Base-by-base conservation (phyloP, 1,140 invertebrate genomes). In the Homarus americanus region DNA sequence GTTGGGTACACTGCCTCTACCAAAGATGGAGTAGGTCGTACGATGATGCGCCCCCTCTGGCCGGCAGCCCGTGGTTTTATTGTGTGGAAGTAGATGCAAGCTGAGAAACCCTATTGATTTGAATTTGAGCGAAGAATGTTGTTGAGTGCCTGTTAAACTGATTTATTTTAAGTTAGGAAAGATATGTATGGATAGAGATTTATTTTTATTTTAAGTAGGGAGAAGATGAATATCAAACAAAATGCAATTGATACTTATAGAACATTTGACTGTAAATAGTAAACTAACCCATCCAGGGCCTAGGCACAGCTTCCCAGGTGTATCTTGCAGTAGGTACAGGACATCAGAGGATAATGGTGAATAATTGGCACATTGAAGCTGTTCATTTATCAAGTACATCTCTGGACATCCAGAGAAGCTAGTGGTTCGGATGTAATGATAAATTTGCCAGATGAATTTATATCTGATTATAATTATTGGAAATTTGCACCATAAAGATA, bases 201-300 rank as follows among this genome's bases (percentile, higher is more conserved):
- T 90, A 90, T 90, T 90, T 90, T 89, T 90, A 86, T 90, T 90
- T 90, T 90, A 90, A 90, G 88, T 90, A 90, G 88, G 80, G 80
- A 82, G 80, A 90, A 83, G 82, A 79, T 87, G 69, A 90, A 90
- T 90, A 90, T 90, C 88, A 90, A 90, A 90, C 88, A 90, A 83
- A 89, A 78, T 90, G 86, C 86, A 88, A 90, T 83, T 90, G 88
- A 90, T 90, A 90, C 72, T 90, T 90, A 76, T 90, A 90, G 88
- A 82, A 90, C 75, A 90, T 72, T 88, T 88, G 88, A 90, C 44
- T 90, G 88, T 90, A 90, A 78, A 90, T 90, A 90, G 82, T 83
- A 76, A 90, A 83, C 73, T 83, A 90, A 82, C 80, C 88, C 80
- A 90, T 90, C 88, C 88, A 90, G 88, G 79, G 88, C 88, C 82